Evolutionary conservation across 2,797 vertebrate species (phyloP).

Genomic region (Fundulus diaphanus): DNA sequence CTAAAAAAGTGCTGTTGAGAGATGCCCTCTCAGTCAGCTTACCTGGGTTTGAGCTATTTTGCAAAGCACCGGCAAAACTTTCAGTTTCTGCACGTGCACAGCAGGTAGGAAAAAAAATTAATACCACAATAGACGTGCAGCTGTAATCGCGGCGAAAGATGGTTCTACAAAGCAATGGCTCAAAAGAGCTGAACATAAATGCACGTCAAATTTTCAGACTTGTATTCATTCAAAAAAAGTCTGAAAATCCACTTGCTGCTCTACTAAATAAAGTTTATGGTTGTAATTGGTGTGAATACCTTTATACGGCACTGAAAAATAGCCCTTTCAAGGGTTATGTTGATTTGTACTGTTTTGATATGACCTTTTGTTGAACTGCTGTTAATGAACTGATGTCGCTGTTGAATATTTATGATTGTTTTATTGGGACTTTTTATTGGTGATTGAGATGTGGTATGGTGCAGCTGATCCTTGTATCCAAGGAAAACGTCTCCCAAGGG

Average conservation of each 20-base stretch:
- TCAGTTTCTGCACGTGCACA: neutral
- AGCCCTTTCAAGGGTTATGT: neutral
- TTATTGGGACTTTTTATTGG: too few relatives aligned
- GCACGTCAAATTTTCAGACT: too few relatives aligned
- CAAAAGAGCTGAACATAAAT: neutral
- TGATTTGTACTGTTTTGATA: too few relatives aligned
- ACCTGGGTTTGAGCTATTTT: neutral
- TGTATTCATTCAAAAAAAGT: too few relatives aligned
- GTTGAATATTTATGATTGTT: too few relatives aligned
- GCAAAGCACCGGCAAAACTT: neutral
- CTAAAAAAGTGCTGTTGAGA: neutral
- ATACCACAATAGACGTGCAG: neutral
- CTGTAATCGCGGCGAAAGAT: neutral
- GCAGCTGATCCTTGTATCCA: too few relatives aligned
- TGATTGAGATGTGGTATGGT: too few relatives aligned
- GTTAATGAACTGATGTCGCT: too few relatives aligned
- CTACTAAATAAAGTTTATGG: neutral
- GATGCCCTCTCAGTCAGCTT: neutral
- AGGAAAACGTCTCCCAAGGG: too few relatives aligned
- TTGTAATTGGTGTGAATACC: neutral
- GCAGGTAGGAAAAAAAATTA: neutral
- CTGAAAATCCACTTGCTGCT: neutral
- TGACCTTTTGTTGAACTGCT: too few relatives aligned
- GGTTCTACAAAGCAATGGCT: neutral
- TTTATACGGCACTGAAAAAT: neutral